Evolutionary conservation across 1,140 invertebrate genomes (phyloP), one percentile per base, ranked within the genome.

Genomic region (Acromyrmex heyeri): DNA sequence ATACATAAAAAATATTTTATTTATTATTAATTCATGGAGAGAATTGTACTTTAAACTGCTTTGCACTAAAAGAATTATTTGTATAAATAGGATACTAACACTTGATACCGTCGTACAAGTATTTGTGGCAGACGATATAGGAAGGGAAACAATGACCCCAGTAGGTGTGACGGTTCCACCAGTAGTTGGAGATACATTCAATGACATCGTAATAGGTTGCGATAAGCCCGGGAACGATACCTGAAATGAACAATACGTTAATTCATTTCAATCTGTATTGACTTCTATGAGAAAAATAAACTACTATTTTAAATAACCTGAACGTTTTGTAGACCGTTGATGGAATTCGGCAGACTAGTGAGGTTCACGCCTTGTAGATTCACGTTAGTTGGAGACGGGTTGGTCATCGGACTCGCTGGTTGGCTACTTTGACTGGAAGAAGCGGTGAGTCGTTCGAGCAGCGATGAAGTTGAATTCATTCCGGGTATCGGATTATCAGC

Each of bases 241-340:
- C 95, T 97, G 96, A 1, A 92, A 92, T 89, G 77, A 88, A 88
- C 88, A 91, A 85, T 69, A 86, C 69, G 7, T 69, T 14, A 69
- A 24, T 87, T 91, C 72, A 85, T 88, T 83, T 79, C n/a, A 77
- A 73, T 72, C 50, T 87, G 21, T 78, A 79, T 62, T 10, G 7
- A 53, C 30, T 69, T 82, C 65, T 82, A 78, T 73, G 62, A 48
- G 82, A 21, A n/a, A 87, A 82, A 87, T 67, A 44, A 85, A 55
- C 12, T 88, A 34, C 65, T 69, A 38, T 86, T 64, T 14, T 18
- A 34, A 78, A 78, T 44, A 86, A 97, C 97, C 94, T 97, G 96
- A 70, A 98, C 97, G 95, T 98, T 98, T 95, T 98, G 97, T 24
- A 98, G 94, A 67, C 97, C 97, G 70, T 97, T 96, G 73, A 98